Evolutionary conservation across 64 coral and sea anemone genomes (phyloP), one percentile per base, ranked within the genome.

Genomic region (Montipora efflorescens): DNA sequence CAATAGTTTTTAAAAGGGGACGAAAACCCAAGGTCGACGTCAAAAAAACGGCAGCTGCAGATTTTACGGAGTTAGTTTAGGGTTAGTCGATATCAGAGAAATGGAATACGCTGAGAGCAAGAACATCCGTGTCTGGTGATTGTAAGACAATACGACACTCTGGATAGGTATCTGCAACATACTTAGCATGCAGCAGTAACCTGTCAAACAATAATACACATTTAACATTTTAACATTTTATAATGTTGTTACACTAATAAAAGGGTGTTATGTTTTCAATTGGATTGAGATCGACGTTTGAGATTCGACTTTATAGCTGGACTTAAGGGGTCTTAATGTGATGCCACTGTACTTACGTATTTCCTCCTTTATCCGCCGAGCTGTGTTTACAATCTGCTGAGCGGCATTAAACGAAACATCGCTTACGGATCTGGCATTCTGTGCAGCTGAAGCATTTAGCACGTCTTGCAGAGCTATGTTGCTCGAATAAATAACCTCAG

Each of bases 401-500:
- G 52, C 10, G 5, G 10, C 10, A 55, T 55, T 10, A 2, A 55
- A 55, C 52, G 10, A 2, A 10, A 7, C 10, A 10, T 55, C 52
- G 1, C 6, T 7, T 55, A 5, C 52, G 10, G 10, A 10, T 7
- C 52, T 10, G 52, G 52, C 52, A 55, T 55, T 55, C 52, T 55
- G 52, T 55, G 52, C 52, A 10, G 70, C 79, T 21, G 9, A 10
- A 18, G 47, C 71, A 89, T 47, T 50, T 16, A 74, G 67, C 21
- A 68, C 14, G 85, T 67, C 59, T 88, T 48, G 62, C 10, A 10
- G 68, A n/a, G 6, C 12, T 55, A 55, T 55, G 36, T 55, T 55
- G 2, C 76, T 91, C 25, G 88, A 79, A n/a, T 64, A 80, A 5
- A 90, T 23, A 57, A 90, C 61, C 64, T 90, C 61, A 18, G 55